A percentile compares a stretch with the other conserved stretches of the same genome.
Conservation (phyloP, 30 jellyfish, hydroid and myxozoan genomes). For the Mastigias papua region DNA sequence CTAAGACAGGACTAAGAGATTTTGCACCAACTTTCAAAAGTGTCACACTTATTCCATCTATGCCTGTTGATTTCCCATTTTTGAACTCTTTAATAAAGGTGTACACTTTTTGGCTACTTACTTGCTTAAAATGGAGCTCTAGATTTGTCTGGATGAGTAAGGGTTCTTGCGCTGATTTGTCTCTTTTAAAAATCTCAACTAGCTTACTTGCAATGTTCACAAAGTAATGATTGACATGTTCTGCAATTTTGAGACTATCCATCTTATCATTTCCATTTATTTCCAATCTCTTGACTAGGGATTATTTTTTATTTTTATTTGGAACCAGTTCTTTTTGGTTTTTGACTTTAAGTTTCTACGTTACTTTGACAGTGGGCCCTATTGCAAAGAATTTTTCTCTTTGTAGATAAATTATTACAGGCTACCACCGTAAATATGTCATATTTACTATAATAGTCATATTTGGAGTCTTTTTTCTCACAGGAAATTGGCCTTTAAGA, state of each 20-base stretch:
- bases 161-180: background rate
- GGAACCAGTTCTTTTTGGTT: background rate
- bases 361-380: too few relatives aligned
- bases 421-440: too few relatives aligned
- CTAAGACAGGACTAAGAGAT: constrained; percentile 1
- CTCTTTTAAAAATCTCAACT: background rate
- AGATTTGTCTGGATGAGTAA: background rate
- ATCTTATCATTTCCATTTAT: constrained; percentile 5
- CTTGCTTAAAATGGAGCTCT: background rate
- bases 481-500: too few relatives aligned
- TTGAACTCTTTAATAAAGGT: background rate
- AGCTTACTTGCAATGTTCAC: background rate
- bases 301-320: background rate
- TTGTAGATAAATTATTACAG: too few relatives aligned
- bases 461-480: too few relatives aligned
- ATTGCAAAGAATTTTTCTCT: too few relatives aligned
- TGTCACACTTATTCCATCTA: background rate
- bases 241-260: constrained; percentile 17
- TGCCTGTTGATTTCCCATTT: constrained; percentile 14
- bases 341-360: too few relatives aligned
- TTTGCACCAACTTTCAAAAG: background rate
- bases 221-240: constrained; percentile 1
- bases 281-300: background rate
- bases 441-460: too few relatives aligned
- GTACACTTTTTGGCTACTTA: background rate